Percentiles rank a stretch among this genome's conserved stretches.
Conservation (phyloP, 1,140 invertebrate species). For the Diorhabda sublineata region DNA sequence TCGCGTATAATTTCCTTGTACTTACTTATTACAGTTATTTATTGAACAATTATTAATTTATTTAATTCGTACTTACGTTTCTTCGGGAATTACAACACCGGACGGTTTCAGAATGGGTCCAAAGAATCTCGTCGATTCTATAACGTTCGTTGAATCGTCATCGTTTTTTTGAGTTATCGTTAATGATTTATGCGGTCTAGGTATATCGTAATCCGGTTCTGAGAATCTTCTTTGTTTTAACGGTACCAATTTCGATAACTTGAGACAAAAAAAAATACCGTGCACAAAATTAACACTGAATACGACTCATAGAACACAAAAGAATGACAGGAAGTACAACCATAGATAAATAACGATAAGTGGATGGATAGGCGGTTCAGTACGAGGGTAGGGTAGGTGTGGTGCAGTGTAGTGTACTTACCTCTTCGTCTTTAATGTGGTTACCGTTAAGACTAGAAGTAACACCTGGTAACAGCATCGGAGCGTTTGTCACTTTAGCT, state of each 20-base stretch:
- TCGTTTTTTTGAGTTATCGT: slow-evolving; percentile 29
- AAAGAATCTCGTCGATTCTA: slow-evolving; percentile 41
- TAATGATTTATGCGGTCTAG: slow-evolving; percentile 44
- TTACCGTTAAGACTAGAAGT: slow-evolving; percentile 37
- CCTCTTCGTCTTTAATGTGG: slow-evolving; percentile 35
- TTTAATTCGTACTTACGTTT: neutral
- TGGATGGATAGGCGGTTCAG: too few species aligned
- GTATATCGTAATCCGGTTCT: slow-evolving; percentile 50
- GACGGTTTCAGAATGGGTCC: slow-evolving; percentile 31
- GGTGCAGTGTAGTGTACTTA: slow-evolving; percentile 15
- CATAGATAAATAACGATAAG: neutral
- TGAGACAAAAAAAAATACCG: slow-evolving; percentile 12
- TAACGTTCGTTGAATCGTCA: slow-evolving; percentile 24
- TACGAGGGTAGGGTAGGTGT: neutral
- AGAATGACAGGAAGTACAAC: neutral
- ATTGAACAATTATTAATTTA: too few species aligned
- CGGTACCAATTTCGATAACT: slow-evolving; percentile 38
- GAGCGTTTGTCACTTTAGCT: slow-evolving; percentile 42
- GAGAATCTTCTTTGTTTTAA: slow-evolving; percentile 38
- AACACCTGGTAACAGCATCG: slow-evolving; percentile 39
- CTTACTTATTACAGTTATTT: too few species aligned
- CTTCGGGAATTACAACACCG: slow-evolving; percentile 7
- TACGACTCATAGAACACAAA: too few species aligned
- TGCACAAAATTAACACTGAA: neutral
- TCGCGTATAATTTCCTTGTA: too few species aligned